A percentile compares a stretch with the other conserved stretches of the same genome.
phyloP scores from a whole-genome alignment of 2,113 vertebrate genomes.

The Platichthys flesus region DNA sequence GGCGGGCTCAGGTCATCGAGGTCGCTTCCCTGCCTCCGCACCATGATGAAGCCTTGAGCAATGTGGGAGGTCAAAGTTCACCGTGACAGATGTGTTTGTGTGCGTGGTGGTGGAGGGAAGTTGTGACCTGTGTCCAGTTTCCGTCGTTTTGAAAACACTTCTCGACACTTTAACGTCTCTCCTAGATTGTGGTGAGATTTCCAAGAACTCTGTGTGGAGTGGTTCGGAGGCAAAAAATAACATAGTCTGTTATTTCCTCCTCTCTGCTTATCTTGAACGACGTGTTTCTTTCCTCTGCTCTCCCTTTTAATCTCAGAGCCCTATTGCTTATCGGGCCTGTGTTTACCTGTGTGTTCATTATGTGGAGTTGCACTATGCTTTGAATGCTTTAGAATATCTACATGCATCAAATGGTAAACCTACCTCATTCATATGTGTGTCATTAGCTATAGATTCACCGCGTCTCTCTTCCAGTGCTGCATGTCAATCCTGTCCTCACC shows the following conservation, averaged over 20 bases:
- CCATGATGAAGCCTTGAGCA: not conserved
- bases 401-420: not conserved
- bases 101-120: slow-evolving; percentile 11
- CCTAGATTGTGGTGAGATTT: not conserved
- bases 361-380: not conserved
- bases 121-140: slow-evolving; percentile 28
- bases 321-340: too few species aligned
- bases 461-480: not conserved
- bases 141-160: slow-evolving; percentile 13
- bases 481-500: not conserved
- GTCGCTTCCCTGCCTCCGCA: slow-evolving; percentile 1
- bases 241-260: not conserved
- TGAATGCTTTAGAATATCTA: not conserved
- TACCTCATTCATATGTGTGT: too few species aligned
- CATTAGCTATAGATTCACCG: not conserved
- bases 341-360: too few species aligned
- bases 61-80: slow-evolving; percentile 48
- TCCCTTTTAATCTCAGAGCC: not conserved
- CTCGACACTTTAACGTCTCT: not conserved
- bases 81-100: slow-evolving; percentile 31
- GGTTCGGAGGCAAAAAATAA: not conserved
- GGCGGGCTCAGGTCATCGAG: not conserved
- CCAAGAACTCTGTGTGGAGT: too few species aligned
- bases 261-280: not conserved
- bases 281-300: not conserved